Evolutionary conservation across 1,140 invertebrate species (phyloP), one percentile per base, ranked within the genome.

Genomic region (Alviniconcha marisindica): DNA sequence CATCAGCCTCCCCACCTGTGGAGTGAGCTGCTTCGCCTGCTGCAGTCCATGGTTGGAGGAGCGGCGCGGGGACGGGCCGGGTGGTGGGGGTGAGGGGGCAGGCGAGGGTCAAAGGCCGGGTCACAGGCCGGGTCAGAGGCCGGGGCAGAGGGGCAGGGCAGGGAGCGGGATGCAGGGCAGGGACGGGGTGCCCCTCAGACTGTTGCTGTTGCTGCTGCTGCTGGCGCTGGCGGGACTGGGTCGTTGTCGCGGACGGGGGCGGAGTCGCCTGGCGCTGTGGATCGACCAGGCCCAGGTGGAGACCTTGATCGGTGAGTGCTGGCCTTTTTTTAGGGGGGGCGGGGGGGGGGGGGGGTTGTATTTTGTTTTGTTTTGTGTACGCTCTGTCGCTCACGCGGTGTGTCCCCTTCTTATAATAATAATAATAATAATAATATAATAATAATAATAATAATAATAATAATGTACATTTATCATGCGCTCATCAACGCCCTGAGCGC

Each of bases 261-360:
- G 76, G 54, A 83, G 85, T 82, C 60, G 78, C 38, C 85, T 86
- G 76, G 80, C 82, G 14, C 82, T 84, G 33, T 87, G 86, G 84
- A 84, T 85, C 60, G 86, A 87, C 74, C 82, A 82, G 42, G 77
- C 54, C 36, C 86, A 85, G 54, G 79, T 85, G 36, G 79, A 63
- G 60, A 79, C 60, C 7, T 63, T 85, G 63, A 76, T 85, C 36
- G 84, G 81, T 87, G 77, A 77, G 85, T 85, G 71, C 12, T 44
- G 78, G 66, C 71, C 40, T 33, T n/a, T n/a, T n/a, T n/a, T n/a
- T n/a, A n/a, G n/a, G n/a, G n/a, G n/a, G n/a, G n/a, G n/a, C n/a
- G n/a, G n/a, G n/a, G n/a, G n/a, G n/a, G n/a, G n/a, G n/a, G n/a
- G n/a, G n/a, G n/a, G n/a, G n/a, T n/a, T n/a, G n/a, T n/a, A n/a